Evolutionary conservation across 2,113 vertebrate genomes (phyloP).

Genomic region (Anthoscopus minutus): DNA sequence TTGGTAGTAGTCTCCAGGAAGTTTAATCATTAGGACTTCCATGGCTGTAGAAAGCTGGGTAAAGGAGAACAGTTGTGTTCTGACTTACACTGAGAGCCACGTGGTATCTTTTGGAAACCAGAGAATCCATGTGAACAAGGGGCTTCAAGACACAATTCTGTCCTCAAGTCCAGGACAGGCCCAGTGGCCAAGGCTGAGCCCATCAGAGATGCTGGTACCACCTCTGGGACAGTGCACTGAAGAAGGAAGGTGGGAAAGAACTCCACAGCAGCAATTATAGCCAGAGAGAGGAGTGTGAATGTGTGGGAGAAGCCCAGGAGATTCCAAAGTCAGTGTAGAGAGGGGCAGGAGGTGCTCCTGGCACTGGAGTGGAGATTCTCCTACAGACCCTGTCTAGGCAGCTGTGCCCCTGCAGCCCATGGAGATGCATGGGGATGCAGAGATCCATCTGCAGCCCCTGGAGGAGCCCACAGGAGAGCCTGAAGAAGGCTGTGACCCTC

Average conservation of each 20-base stretch:
- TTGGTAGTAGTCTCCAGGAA: background rate
- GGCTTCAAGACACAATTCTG: background rate
- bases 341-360: background rate
- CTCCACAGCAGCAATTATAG: background rate
- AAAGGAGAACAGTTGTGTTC: background rate
- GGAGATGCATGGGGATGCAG: background rate
- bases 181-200: background rate
- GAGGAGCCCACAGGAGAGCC: background rate
- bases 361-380: background rate
- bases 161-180: background rate
- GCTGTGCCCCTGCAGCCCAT: background rate
- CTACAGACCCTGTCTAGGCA: accelerated
- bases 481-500: background rate
- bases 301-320: background rate
- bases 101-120: background rate
- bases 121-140: accelerated
- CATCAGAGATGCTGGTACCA: background rate
- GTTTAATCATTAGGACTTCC: background rate
- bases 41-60: background rate
- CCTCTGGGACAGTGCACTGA: background rate
- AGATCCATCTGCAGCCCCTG: background rate
- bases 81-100: background rate
- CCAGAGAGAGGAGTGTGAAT: background rate
- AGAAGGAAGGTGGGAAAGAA: background rate
- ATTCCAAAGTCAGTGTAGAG: background rate